Evolutionary conservation across 2,797 vertebrate species (phyloP).

Genomic region (Pantherophis alleghaniensis): DNA sequence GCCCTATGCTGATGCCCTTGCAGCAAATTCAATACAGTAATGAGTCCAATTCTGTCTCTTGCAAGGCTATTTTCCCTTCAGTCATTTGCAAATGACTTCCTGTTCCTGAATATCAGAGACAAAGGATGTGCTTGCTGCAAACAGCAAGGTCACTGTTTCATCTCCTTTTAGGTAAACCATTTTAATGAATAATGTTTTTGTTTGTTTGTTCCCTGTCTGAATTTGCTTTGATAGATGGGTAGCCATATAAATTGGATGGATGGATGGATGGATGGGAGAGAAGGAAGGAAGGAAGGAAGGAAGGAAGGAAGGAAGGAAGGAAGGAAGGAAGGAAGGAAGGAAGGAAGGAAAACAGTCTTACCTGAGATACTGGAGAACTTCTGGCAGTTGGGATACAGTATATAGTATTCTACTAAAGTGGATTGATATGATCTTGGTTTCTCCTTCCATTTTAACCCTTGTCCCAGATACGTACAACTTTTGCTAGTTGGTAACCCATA

Average conservation of each 20-base stretch:
- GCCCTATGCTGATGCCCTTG: background rate
- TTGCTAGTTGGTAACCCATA: background rate
- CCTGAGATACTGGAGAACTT: background rate
- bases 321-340: no score
- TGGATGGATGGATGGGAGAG: background rate
- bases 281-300: no score
- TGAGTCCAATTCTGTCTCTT: background rate
- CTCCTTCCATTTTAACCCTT: background rate
- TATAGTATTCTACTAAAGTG: background rate
- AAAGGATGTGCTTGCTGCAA: background rate
- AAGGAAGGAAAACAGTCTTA: background rate
- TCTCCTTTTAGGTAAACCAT: background rate
- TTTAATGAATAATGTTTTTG: background rate
- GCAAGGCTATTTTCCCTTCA: background rate
- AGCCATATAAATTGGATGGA: background rate
- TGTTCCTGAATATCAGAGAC: background rate
- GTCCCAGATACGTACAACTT: background rate
- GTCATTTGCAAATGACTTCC: background rate
- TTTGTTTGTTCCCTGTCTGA: background rate
- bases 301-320: background rate
- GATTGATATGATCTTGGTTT: background rate
- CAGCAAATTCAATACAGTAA: constrained; percentile 17
- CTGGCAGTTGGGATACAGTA: background rate
- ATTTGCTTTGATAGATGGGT: background rate
- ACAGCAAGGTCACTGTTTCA: background rate